phyloP scores from a whole-genome alignment of 2,888 invertebrate species.

The Drosophila kuntzei region DNA sequence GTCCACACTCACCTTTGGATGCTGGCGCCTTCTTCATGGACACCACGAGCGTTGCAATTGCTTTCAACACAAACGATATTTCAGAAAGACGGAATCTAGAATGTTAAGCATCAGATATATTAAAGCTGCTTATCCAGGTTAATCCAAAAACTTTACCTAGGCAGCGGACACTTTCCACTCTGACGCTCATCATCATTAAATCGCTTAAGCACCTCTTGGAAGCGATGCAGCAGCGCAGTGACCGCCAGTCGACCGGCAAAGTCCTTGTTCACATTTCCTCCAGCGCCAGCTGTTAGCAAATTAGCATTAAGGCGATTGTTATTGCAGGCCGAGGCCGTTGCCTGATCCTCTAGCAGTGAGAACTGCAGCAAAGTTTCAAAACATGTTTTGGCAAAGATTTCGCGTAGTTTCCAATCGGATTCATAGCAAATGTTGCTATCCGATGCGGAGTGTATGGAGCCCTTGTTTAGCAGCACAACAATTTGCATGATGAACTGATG shows the following conservation, averaged over 20 bases:
- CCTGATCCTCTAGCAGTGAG: slow-evolving; percentile 91
- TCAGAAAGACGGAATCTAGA: slow-evolving; percentile 95
- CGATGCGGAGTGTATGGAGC: slow-evolving; percentile 92
- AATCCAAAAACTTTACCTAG: slow-evolving; percentile 87
- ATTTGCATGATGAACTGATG: slow-evolving; percentile 93
- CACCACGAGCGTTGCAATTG: slow-evolving; percentile 95
- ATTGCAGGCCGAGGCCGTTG: slow-evolving; percentile 85
- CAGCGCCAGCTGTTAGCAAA: slow-evolving; percentile 54
- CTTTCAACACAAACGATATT: slow-evolving; percentile 97
- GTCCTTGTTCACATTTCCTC: slow-evolving; percentile 86
- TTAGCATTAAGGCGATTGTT: slow-evolving; percentile 83
- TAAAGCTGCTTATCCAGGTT: not conserved
- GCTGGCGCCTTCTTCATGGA: slow-evolving; percentile 96
- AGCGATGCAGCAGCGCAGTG: slow-evolving; percentile 95
- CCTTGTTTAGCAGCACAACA: slow-evolving; percentile 93
- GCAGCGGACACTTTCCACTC: slow-evolving; percentile 94
- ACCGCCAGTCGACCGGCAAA: slow-evolving; percentile 93
- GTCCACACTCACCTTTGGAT: slow-evolving; percentile 88
- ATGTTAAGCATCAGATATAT: not conserved
- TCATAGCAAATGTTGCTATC: slow-evolving; percentile 89
- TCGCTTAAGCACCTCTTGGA: slow-evolving; percentile 95
- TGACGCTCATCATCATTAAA: slow-evolving; percentile 94
- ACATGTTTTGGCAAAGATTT: slow-evolving; percentile 98
- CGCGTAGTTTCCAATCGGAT: slow-evolving; percentile 92
- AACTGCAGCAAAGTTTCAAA: slow-evolving; percentile 98